These are phyloP conservation scores for Centruroides vittatus DNA, from an alignment of 1,140 invertebrate genomes.

Conservation along the genomic window DNA sequence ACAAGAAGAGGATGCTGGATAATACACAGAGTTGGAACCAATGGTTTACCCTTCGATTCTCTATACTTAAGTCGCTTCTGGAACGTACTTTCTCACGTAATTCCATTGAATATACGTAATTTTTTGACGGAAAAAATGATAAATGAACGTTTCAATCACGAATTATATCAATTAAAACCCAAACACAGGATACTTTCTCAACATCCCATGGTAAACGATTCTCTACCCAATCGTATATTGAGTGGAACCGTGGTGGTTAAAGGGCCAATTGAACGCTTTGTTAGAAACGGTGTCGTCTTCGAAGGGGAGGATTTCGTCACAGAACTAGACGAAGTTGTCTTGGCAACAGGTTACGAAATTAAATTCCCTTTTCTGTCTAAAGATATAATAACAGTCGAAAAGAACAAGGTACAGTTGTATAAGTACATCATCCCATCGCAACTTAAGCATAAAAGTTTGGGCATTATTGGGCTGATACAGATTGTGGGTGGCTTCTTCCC, in stretches of 20 bases:
- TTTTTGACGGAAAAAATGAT: constrained; percentile 7
- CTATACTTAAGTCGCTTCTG: neutral
- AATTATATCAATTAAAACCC: constrained; percentile 32
- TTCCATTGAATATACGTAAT: constrained; percentile 11
- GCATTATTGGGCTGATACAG: constrained; percentile 36
- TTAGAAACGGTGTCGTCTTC: constrained; percentile 26
- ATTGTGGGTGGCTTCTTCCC: constrained; percentile 37
- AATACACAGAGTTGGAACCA: constrained; percentile 24
- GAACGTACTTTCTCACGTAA: constrained; percentile 2
- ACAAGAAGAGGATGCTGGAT: constrained; percentile 36
- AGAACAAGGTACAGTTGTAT: constrained; percentile 34
- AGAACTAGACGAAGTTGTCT: constrained; percentile 25
- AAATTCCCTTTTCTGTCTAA: constrained; percentile 29
- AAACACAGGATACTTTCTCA: constrained; percentile 28
- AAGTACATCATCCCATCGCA: constrained; percentile 33
- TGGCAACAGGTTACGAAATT: constrained; percentile 18
- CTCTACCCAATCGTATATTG: constrained; percentile 34
- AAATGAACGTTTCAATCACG: constrained; percentile 33
- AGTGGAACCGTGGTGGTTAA: constrained; percentile 32
- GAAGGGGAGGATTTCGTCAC: constrained; percentile 17
- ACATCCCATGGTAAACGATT: constrained; percentile 40
- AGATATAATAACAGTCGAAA: constrained; percentile 16
- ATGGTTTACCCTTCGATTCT: constrained; percentile 25
- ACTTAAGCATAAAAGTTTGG: constrained; percentile 24
- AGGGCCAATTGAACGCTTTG: constrained; percentile 26